A percentile compares a stretch with the other conserved stretches of the same genome.
phyloP scores from a whole-genome alignment of 1,140 invertebrate species.

The Pseudobourletiella spinata region DNA sequence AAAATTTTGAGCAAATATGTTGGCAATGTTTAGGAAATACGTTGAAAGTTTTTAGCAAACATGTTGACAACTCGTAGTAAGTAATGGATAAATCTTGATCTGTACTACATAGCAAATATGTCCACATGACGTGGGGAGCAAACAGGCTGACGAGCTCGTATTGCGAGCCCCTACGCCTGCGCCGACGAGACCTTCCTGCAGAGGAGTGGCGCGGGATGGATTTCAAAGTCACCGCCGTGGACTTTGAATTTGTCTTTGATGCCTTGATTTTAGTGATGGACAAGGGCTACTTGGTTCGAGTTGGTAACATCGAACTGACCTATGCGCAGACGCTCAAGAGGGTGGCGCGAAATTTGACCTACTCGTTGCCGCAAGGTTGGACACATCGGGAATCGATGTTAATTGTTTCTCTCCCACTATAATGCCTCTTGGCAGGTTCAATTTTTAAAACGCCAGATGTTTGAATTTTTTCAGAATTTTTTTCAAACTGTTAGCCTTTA shows the following conservation, averaged over 20 bases:
- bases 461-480: no score
- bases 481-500: background rate
- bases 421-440: no score
- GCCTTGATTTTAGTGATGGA: constrained; percentile 12
- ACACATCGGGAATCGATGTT: no score
- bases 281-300: constrained; percentile 11
- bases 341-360: background rate
- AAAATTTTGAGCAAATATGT: no score
- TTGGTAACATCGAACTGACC: constrained; percentile 19
- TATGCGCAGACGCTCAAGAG: background rate
- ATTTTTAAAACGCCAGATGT: no score
- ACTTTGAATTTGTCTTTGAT: constrained; percentile 29
- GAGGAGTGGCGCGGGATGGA: background rate
- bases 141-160: constrained; percentile 17
- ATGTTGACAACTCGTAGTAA: no score
- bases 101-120: constrained; percentile 17
- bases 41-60: no score
- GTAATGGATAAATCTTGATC: no score
- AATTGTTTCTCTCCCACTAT: no score
- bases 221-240: background rate
- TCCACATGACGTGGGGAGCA: constrained; percentile 27
- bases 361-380: constrained; percentile 19
- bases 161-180: constrained; percentile 11
- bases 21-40: no score
- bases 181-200: background rate